A percentile compares a stretch with the other conserved stretches of the same genome.
Evolutionary conservation across 2,888 invertebrate species (phyloP).

Genomic region (Dasysyrphus albostriatus): DNA sequence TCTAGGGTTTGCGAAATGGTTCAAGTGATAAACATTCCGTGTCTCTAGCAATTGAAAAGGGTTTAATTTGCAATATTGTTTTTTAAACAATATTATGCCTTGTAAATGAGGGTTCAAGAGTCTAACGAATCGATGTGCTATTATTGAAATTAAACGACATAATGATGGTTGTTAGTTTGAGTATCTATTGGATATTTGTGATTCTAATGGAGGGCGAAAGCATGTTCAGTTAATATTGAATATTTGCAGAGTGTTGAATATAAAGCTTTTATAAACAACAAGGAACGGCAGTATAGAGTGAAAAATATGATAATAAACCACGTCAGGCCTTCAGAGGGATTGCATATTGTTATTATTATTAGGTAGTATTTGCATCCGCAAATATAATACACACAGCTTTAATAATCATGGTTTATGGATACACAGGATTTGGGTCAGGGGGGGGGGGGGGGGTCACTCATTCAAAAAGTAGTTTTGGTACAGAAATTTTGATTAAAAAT

Average conservation of each 20-base stretch:
- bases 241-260: constrained; percentile 27
- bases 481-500: too few species aligned
- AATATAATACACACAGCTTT: background rate
- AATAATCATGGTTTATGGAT: too few species aligned
- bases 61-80: constrained; percentile 73
- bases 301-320: constrained; percentile 29
- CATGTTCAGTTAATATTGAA: constrained; percentile 24
- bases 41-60: constrained; percentile 70
- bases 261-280: constrained; percentile 5
- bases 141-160: constrained; percentile 46
- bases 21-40: constrained; percentile 71
- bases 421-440: too few species aligned
- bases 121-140: constrained; percentile 43
- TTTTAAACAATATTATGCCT: constrained; percentile 55
- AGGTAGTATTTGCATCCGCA: background rate
- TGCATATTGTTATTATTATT: background rate
- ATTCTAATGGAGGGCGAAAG: constrained; percentile 37
- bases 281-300: background rate
- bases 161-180: constrained; percentile 28
- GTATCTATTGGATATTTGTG: constrained; percentile 15
- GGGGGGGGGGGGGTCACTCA: too few species aligned
- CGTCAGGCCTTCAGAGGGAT: background rate
- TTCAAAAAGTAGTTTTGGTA: too few species aligned
- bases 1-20: constrained; percentile 42
- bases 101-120: constrained; percentile 39